Conservation (phyloP, 2,888 invertebrate species). For the Zygothrica quintamaculata region DNA sequence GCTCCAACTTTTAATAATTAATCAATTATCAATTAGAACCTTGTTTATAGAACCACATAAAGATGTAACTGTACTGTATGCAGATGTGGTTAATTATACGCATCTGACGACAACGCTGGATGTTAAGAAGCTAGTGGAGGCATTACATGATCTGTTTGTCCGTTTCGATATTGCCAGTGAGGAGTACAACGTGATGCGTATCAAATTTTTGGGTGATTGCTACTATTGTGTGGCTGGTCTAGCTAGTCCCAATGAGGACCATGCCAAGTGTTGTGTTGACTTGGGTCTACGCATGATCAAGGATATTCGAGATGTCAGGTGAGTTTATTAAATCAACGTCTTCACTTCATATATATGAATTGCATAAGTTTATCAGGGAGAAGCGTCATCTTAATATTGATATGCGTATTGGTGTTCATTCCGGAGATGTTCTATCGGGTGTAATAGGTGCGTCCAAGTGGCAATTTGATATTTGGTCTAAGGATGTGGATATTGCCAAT, state of each 20-base stretch:
- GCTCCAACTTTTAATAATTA: background rate
- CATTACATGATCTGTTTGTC: slow-evolving; percentile 95
- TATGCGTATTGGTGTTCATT: slow-evolving; percentile 98
- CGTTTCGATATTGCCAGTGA: slow-evolving; percentile 96
- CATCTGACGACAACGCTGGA: slow-evolving; percentile 90
- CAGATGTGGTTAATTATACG: slow-evolving; percentile 97
- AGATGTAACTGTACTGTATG: slow-evolving; percentile 95
- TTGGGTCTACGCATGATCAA: slow-evolving; percentile 96
- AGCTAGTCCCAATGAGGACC: slow-evolving; percentile 90
- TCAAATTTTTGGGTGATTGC: slow-evolving; percentile 97
- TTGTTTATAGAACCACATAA: slow-evolving; percentile 94
- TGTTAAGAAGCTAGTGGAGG: slow-evolving; percentile 92
- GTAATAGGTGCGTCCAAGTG: slow-evolving; percentile 96
- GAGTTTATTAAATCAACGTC: slow-evolving; percentile 43
- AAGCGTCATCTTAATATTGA: slow-evolving; percentile 93
- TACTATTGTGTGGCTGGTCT: slow-evolving; percentile 97
- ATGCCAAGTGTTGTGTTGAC: slow-evolving; percentile 95
- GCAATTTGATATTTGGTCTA: slow-evolving; percentile 98
- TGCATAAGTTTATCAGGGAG: slow-evolving; percentile 84
- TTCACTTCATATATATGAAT: background rate
- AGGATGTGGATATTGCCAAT: slow-evolving; percentile 97
- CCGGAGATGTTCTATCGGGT: slow-evolving; percentile 95
- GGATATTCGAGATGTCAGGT: slow-evolving; percentile 93
- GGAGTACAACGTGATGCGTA: slow-evolving; percentile 91
- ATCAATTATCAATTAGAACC: too few relatives aligned